These are phyloP conservation scores for Drosophila kanekoi DNA, from an alignment of 2,888 invertebrate species.

Conservation along the genomic window DNA sequence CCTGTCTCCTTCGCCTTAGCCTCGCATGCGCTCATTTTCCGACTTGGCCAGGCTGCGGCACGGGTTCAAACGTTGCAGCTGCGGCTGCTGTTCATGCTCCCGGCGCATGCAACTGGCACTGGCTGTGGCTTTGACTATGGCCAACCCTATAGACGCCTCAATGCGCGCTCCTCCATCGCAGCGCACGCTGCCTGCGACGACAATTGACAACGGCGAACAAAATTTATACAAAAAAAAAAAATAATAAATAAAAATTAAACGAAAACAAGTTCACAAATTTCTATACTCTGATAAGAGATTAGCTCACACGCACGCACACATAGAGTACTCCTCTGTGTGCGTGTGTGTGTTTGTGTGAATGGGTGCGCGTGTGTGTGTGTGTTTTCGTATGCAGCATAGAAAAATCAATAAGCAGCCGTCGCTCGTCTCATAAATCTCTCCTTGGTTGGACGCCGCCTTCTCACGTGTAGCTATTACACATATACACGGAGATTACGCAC, in stretches of 20 bases:
- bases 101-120: slow-evolving; percentile 53
- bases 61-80: slow-evolving; percentile 27
- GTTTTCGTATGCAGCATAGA: slow-evolving; percentile 46
- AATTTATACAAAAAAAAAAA: slow-evolving; percentile 17
- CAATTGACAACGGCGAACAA: slow-evolving; percentile 4
- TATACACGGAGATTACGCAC: slow-evolving; percentile 14
- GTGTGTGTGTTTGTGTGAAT: slow-evolving; percentile 11
- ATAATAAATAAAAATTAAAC: slow-evolving; percentile 25
- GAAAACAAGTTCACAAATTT: slow-evolving; percentile 57
- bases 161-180: slow-evolving; percentile 62
- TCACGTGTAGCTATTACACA: slow-evolving; percentile 44
- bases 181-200: slow-evolving; percentile 37
- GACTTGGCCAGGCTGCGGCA: slow-evolving; percentile 24
- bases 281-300: slow-evolving; percentile 72
- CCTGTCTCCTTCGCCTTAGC: slow-evolving; percentile 29
- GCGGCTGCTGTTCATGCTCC: slow-evolving; percentile 56
- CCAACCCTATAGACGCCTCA: slow-evolving; percentile 39
- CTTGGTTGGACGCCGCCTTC: slow-evolving; percentile 23
- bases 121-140: slow-evolving; percentile 7
- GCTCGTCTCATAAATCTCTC: slow-evolving; percentile 23
- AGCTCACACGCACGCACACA: slow-evolving; percentile 39
- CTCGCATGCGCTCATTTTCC: slow-evolving; percentile 67
- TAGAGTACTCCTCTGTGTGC: background rate
- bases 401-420: slow-evolving; percentile 57
- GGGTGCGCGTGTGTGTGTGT: slow-evolving; percentile 17